These are phyloP conservation scores for Riparia riparia DNA, from an alignment of 2,113 vertebrate species.

Conservation along the genomic window DNA sequence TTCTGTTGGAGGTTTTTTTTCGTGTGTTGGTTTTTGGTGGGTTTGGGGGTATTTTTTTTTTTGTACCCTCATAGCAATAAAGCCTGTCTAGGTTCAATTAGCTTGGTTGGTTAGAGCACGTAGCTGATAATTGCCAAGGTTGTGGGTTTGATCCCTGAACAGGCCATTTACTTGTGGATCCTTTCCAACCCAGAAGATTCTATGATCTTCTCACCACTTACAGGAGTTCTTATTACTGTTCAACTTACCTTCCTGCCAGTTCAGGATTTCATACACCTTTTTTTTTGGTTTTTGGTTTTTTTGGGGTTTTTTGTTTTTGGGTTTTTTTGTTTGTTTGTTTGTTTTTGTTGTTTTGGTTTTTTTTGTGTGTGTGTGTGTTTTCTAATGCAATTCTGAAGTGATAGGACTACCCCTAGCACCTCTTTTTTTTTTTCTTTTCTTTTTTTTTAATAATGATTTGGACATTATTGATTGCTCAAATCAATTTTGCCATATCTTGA, in stretches of 20 bases:
- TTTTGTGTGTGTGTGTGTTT: too few species aligned
- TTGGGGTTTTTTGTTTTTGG: too few species aligned
- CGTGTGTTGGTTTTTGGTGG: neutral
- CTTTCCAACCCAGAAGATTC: neutral
- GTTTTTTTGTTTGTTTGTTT: too few species aligned
- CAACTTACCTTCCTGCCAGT: neutral
- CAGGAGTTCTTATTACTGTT: neutral
- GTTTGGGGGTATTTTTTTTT: neutral
- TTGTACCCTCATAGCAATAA: neutral
- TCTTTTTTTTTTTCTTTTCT: too few species aligned
- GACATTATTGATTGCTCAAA: neutral
- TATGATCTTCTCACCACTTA: neutral
- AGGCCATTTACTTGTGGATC: neutral
- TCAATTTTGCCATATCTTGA: neutral
- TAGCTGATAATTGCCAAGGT: neutral
- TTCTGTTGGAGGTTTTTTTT: neutral
- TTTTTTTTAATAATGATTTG: neutral
- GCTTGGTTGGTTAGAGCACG: fast-evolving
- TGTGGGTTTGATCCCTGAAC: neutral
- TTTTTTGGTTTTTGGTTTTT: neutral
- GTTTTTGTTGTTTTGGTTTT: too few species aligned
- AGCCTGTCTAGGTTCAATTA: neutral
- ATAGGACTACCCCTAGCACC: neutral
- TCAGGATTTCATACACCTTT: neutral
- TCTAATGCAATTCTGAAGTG: neutral